These are phyloP conservation scores for Sminthurinus aureus DNA, from an alignment of 2,888 invertebrate genomes.

Conservation along the genomic window DNA sequence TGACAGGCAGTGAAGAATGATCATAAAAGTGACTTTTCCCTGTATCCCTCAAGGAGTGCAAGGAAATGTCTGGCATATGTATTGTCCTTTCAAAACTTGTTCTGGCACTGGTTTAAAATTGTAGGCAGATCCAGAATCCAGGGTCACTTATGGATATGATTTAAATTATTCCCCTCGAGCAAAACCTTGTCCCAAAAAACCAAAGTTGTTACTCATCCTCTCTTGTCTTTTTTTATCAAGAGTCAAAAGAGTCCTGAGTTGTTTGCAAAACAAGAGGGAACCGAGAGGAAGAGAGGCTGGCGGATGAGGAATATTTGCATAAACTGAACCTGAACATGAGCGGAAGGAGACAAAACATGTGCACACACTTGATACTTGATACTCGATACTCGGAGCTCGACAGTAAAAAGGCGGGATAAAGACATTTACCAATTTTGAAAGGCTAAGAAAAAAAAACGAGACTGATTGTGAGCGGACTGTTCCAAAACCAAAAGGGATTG, in stretches of 20 bases:
- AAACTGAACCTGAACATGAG: not conserved
- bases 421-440: not conserved
- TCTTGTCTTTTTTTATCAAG: slow-evolving; percentile 1
- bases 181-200: slow-evolving; percentile 29
- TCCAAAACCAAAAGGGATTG: too few species aligned
- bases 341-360: not conserved
- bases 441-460: slow-evolving; percentile 8
- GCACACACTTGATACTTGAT: too few species aligned
- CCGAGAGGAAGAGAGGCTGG: not conserved
- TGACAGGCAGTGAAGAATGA: too few species aligned
- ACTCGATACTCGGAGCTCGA: too few species aligned
- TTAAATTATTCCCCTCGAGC: slow-evolving; percentile 8
- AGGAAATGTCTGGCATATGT: too few species aligned
- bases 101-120: slow-evolving; percentile 24
- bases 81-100: too few species aligned
- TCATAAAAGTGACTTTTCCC: too few species aligned
- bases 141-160: not conserved
- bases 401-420: not conserved
- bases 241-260: too few species aligned
- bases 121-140: slow-evolving; percentile 28
- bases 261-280: not conserved
- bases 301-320: not conserved
- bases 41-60: too few species aligned
- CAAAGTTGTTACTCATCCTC: not conserved
- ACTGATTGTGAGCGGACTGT: slow-evolving; percentile 8